Percentiles rank a stretch among this genome's conserved stretches.
These are phyloP conservation scores for Clinocottus analis DNA, from an alignment of 2,113 vertebrate genomes.

Conservation along the genomic window DNA sequence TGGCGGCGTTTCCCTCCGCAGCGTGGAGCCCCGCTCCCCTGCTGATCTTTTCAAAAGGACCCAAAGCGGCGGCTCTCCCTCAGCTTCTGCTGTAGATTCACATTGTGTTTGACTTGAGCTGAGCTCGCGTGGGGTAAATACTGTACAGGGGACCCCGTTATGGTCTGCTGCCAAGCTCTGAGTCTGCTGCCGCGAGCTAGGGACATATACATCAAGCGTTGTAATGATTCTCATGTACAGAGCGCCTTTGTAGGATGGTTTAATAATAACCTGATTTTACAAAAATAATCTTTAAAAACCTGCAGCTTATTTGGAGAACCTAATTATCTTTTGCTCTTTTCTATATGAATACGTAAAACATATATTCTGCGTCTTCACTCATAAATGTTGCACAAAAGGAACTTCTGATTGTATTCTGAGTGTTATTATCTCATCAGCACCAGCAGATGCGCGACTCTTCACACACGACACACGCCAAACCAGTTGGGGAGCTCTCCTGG, in stretches of 20 bases:
- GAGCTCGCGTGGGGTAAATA: constrained; percentile 22
- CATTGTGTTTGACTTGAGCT: constrained; percentile 44
- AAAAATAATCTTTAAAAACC: not conserved
- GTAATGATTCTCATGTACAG: constrained; percentile 20
- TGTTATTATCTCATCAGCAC: constrained; percentile 38
- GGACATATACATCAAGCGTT: constrained; percentile 11
- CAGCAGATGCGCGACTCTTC: constrained; percentile 31
- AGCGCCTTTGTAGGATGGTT: not conserved
- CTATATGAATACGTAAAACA: not conserved
- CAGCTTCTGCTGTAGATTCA: constrained; percentile 33
- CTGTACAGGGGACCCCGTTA: constrained; percentile 23
- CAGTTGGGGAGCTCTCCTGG: not conserved
- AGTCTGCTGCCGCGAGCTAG: constrained; percentile 5
- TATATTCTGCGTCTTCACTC: not conserved
- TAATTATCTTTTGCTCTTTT: not conserved
- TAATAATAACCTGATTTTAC: not conserved
- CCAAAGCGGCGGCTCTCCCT: constrained; percentile 29
- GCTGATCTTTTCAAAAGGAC: constrained; percentile 69
- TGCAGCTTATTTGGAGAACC: not conserved
- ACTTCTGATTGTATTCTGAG: constrained; percentile 22
- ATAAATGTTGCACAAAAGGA: not conserved
- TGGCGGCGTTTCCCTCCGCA: constrained; percentile 47
- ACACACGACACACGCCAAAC: constrained; percentile 12
- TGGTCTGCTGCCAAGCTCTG: constrained; percentile 26
- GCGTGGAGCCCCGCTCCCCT: constrained; percentile 57